A percentile compares a stretch with the other conserved stretches of the same genome.
Conservation (phyloP, 2,888 invertebrate genomes). For the Argyresthia goedartella region DNA sequence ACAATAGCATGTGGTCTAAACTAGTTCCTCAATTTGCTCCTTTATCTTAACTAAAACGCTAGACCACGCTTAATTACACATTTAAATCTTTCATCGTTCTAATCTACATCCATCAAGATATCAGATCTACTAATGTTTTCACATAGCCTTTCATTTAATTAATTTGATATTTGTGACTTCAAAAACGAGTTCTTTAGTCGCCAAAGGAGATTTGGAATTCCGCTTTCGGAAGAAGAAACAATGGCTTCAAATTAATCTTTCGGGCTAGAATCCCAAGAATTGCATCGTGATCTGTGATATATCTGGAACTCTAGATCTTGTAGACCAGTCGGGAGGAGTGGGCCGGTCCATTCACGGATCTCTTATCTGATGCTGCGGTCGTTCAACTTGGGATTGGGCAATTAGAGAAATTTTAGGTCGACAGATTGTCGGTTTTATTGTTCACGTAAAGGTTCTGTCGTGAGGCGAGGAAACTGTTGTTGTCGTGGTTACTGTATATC, state of each 20-base stretch:
- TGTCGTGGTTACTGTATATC: too few species aligned
- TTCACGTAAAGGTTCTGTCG: not conserved
- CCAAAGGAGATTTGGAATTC: too few species aligned
- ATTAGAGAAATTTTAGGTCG: constrained; percentile 18
- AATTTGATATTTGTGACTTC: too few species aligned
- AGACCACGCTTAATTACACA: too few species aligned
- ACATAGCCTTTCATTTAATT: too few species aligned
- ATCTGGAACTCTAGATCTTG: constrained; percentile 18
- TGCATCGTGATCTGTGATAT: not conserved
- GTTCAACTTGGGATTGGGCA: constrained; percentile 41
- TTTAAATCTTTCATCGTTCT: not conserved
- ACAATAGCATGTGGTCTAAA: too few species aligned
- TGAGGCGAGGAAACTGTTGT: not conserved
- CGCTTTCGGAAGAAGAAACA: too few species aligned
- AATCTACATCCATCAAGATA: not conserved
- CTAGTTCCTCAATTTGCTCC: too few species aligned
- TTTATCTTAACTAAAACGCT: too few species aligned
- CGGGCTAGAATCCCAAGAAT: too few species aligned
- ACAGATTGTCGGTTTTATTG: not conserved
- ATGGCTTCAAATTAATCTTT: too few species aligned
- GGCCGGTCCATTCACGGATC: constrained; percentile 50
- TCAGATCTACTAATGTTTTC: not conserved
- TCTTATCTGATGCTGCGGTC: constrained; percentile 33
- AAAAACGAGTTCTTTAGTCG: too few species aligned
- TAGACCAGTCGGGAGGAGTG: constrained; percentile 19